Evolutionary conservation across 2,113 vertebrate genomes (phyloP), one percentile per base, ranked within the genome.

Genomic region (Condylura cristata): DNA sequence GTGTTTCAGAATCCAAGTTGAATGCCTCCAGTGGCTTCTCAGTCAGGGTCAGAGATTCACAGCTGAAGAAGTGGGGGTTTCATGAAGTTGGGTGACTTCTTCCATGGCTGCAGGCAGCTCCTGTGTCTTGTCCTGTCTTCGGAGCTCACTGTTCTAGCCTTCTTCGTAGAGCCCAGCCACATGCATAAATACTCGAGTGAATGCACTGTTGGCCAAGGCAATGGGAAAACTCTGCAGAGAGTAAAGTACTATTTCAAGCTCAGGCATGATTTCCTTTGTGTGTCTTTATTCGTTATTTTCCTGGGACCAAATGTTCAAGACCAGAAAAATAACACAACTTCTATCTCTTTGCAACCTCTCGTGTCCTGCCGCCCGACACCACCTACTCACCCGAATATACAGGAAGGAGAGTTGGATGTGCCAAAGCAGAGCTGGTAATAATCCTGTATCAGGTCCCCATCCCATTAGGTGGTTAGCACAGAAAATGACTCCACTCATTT

Each of bases 401-500:
- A 58, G 11, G 12, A 16, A n/a, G 26, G 41, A 39, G 66, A 28
- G 20, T 12, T 12, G 30, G 2, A 6, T 0, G 68, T 9, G 3
- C n/a, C 37, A 1, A 3, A n/a, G 34, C 48, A 87, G 48, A 84
- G 82, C 22, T 9, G 37, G 6, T 8, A 39, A 22, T 0, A 39
- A 79, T 65, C 66, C 48, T 22, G 12, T 17, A 44, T 2, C 2
- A 22, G 63, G 26, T 56, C 41, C 68, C 90, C 58, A 68, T 48
- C 56, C 37, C 63, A 58, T 92, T 70, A 90, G 5, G 61, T 68
- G 37, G 80, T 89, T 46, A 90, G 86, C 86, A 89, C 76, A 76
- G 93, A 96, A 91, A 63, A 89, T 75, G 68, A 78, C 7, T 39
- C 66, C 34, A 61, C 48, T 6, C 65, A 94, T 96, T 84, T 81